Evolutionary conservation across 2,888 invertebrate species (phyloP), one percentile per base, ranked within the genome.

Genomic region (Platycnemis pennipes): DNA sequence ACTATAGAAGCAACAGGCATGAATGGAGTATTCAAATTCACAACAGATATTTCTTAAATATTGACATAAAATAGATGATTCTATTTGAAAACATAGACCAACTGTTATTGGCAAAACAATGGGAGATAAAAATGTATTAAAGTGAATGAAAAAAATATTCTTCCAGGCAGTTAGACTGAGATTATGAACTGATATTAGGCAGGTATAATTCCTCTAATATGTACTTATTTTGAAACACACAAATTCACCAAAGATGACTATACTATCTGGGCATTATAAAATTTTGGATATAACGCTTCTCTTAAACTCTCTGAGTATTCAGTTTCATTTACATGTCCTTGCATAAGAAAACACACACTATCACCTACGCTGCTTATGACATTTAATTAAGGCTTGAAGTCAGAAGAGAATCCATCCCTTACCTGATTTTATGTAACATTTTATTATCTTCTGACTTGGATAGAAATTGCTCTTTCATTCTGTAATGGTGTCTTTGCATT

Each of bases 1-100:
- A 63, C 91, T 91, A 91, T 11, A 69, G 63, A 63, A 91, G 91
- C 56, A 91, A 44, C 91, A 91, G 56, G 63, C 89, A 31, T 89
- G 56, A 56, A 91, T 91, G 91, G 63, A 26, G 63, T 45, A 91
- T 91, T 44, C 31, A 44, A 63, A 91, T 42, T 77, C n/a, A 87
- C 26, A 91, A 91, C 44, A 31, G 44, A 37, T 31, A 91, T 91
- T 91, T 26, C 56, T 91, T 56, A n/a, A 53, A 69, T 63, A 69
- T 63, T 31, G 63, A 91, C 44, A 26, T 56, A 63, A 91, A 63
- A 91, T 91, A 44, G 91, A 44, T n/a, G n/a, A 56, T 44, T 63
- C 44, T 87, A 87, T 87, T 46, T 45, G 26, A 87, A 46, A 69
- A 42, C 77, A 37, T 77, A 37, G 77, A 63, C 44, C 44, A 56